Conservation (phyloP, 2,113 vertebrate genomes). For the Dicaeum eximium region DNA sequence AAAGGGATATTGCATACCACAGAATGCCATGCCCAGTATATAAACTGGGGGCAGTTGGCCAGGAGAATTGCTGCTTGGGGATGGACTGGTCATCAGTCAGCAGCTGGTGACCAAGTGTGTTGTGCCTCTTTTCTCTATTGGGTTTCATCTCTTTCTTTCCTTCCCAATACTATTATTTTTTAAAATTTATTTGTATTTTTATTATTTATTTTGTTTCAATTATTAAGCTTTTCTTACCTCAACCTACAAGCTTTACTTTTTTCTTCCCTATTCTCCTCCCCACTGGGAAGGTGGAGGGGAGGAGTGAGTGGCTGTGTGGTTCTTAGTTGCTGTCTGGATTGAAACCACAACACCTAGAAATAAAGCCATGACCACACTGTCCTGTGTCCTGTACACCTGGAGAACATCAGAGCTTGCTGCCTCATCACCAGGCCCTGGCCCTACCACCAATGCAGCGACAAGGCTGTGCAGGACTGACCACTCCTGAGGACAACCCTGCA, state of each 20-base stretch:
- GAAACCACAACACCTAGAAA: not conserved
- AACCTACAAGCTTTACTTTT: not conserved
- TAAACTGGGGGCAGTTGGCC: not conserved
- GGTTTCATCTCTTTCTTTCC: not conserved
- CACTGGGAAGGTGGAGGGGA: not conserved
- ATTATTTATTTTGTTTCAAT: not conserved
- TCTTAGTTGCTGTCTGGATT: not conserved
- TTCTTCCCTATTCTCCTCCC: not conserved
- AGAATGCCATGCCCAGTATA: not conserved
- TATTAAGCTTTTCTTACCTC: not conserved
- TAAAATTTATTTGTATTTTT: no score
- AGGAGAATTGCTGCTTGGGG: not conserved
- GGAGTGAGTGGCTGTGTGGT: not conserved
- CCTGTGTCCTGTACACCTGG: not conserved
- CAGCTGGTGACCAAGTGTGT: not conserved
- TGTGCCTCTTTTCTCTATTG: not conserved
- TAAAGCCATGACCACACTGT: not conserved
- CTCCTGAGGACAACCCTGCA: rapidly evolving
- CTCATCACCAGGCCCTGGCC: rapidly evolving
- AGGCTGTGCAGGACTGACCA: not conserved
- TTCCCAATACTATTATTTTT: not conserved
- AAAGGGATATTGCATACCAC: not conserved
- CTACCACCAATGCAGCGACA: rapidly evolving
- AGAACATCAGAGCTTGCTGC: not conserved
- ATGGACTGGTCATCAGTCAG: not conserved